phyloP scores from a whole-genome alignment of 1,140 invertebrate species.

The Bombus superbus region DNA sequence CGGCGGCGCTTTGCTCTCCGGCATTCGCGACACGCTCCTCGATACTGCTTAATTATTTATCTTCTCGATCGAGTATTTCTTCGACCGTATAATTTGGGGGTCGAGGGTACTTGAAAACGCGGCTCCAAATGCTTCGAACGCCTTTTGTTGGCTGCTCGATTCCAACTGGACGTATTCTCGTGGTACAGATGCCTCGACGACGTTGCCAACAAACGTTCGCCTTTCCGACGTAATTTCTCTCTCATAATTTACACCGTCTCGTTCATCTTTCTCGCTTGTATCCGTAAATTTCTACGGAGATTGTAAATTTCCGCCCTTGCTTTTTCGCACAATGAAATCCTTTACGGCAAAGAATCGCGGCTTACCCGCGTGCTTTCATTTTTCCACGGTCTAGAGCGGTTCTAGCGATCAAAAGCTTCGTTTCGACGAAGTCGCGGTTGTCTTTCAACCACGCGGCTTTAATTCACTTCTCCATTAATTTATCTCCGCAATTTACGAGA shows the following conservation, averaged over 20 bases:
- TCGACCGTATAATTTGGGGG: slow-evolving; percentile 70
- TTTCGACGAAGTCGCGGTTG: background rate
- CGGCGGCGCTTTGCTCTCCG: slow-evolving; percentile 1
- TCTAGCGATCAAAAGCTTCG: background rate
- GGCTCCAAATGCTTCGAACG: slow-evolving; percentile 28
- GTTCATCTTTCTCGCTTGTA: background rate
- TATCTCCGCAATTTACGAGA: background rate
- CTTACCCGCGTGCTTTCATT: background rate
- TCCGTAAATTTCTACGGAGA: background rate
- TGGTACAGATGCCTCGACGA: background rate
- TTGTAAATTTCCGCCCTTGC: background rate
- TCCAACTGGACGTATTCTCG: background rate
- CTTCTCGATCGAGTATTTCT: slow-evolving; percentile 70
- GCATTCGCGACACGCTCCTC: slow-evolving; percentile 70
- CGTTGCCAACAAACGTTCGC: background rate
- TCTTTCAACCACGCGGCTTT: background rate
- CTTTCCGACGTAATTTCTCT: slow-evolving; percentile 34
- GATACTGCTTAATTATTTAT: slow-evolving; percentile 77
- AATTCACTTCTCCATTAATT: background rate
- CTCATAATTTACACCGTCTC: slow-evolving; percentile 19
- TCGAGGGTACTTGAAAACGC: slow-evolving; percentile 58
- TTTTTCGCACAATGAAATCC: background rate
- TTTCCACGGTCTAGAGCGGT: background rate
- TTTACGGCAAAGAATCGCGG: slow-evolving; percentile 1
- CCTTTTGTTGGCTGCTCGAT: background rate